These are phyloP conservation scores for Porites australiensis DNA, from an alignment of 64 coral and sea anemone species.

Conservation along the genomic window DNA sequence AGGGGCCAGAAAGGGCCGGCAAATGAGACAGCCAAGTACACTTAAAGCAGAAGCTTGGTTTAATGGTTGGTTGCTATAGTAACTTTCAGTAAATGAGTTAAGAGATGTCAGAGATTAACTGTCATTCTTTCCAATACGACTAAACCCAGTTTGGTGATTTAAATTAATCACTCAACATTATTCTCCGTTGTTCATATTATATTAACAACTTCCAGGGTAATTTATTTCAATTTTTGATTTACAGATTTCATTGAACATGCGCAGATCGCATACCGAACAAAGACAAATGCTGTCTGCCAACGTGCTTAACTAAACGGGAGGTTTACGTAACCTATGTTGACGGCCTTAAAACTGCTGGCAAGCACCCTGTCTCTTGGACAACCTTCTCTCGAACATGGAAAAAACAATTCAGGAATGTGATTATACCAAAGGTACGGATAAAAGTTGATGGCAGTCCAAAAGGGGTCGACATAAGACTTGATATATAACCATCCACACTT, in stretches of 20 bases:
- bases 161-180: too few species aligned
- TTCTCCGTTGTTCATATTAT: neutral
- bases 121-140: too few species aligned
- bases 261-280: conserved; percentile 33
- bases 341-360: neutral
- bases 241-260: conserved; percentile 21
- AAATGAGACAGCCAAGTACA: neutral
- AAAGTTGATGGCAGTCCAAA: too few species aligned
- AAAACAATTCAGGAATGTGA: neutral
- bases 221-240: neutral
- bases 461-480: neutral
- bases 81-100: neutral
- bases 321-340: conserved; percentile 13
- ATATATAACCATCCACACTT: neutral
- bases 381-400: conserved; percentile 42
- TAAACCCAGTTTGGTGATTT: too few species aligned
- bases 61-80: neutral
- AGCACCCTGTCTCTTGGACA: neutral
- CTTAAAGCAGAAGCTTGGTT: conserved; percentile 14
- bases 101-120: too few species aligned
- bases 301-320: conserved; percentile 38
- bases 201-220: neutral
- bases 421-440: conserved; percentile 48
- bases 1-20: conserved; percentile 22
- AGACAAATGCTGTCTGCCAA: conserved; percentile 23